Conservation (phyloP, 2,797 vertebrate species). For the Onychomys torridus region DNA sequence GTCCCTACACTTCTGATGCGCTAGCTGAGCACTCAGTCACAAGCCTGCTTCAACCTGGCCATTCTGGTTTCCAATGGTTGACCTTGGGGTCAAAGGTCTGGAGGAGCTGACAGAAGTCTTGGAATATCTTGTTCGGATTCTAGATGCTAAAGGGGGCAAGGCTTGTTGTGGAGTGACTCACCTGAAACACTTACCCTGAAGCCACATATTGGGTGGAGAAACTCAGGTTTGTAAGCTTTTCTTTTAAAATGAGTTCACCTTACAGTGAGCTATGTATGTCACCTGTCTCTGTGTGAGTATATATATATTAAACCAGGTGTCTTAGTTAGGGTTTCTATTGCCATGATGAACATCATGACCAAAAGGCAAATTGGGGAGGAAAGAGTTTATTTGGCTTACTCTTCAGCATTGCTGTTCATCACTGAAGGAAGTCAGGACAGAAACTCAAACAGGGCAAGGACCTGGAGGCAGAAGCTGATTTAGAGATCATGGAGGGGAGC, state of each 20-base stretch:
- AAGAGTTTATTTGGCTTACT: too few relatives aligned
- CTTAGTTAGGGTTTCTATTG: too few relatives aligned
- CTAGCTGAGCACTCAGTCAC: not conserved
- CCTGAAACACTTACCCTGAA: fast-evolving
- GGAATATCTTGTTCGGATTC: not conserved
- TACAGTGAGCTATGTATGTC: not conserved
- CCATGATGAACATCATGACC: too few relatives aligned
- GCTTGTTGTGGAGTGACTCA: fast-evolving
- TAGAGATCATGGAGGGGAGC: too few relatives aligned
- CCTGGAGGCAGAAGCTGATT: too few relatives aligned
- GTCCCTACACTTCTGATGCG: not conserved
- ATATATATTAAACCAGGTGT: fast-evolving
- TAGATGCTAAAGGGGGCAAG: not conserved
- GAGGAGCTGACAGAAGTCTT: not conserved
- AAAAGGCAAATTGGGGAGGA: too few relatives aligned
- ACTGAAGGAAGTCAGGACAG: too few relatives aligned
- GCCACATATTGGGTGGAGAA: not conserved
- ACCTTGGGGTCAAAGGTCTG: not conserved
- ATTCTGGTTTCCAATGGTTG: not conserved
- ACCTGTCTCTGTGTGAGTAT: too few relatives aligned
- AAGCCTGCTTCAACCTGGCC: not conserved
- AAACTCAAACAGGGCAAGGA: too few relatives aligned
- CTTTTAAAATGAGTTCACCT: not conserved
- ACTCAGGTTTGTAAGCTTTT: not conserved
- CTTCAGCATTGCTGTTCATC: too few relatives aligned